These are phyloP conservation scores for Sisyra terminalis DNA, from an alignment of 2,888 invertebrate species.

Conservation along the genomic window DNA sequence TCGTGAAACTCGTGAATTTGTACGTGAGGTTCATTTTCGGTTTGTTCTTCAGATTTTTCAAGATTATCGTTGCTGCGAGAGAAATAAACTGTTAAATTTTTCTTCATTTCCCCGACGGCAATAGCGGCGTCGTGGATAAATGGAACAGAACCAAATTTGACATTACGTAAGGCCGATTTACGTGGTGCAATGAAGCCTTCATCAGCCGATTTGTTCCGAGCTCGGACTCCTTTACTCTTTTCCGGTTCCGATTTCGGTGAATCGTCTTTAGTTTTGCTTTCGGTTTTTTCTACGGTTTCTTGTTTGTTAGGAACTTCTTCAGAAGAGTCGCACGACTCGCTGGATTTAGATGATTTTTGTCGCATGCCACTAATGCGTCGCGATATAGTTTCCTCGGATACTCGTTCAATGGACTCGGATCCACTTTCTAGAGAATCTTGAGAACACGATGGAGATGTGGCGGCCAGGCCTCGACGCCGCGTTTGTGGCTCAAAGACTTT, in stretches of 20 bases:
- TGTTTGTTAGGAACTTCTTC: background rate
- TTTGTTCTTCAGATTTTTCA: background rate
- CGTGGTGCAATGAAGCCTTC: background rate
- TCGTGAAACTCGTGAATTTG: conserved; percentile 6
- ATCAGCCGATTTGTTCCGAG: conserved; percentile 1
- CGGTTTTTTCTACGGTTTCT: too few species aligned
- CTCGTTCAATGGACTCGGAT: background rate
- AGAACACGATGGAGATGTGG: background rate
- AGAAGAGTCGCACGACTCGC: background rate
- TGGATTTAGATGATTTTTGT: too few species aligned
- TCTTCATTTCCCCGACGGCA: conserved; percentile 2
- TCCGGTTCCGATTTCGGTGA: too few species aligned
- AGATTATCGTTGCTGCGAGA: conserved; percentile 2
- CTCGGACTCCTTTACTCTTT: background rate
- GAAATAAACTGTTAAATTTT: conserved; percentile 7
- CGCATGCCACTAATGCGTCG: too few species aligned
- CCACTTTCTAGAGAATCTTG: background rate
- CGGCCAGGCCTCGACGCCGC: background rate
- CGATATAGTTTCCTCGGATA: too few species aligned
- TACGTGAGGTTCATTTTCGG: background rate
- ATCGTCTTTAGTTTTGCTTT: too few species aligned
- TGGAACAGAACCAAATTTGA: conserved; percentile 1
- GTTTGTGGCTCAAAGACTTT: background rate
- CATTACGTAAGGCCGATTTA: conserved; percentile 5
- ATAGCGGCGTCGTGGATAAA: background rate